Evolutionary conservation across 2,888 invertebrate species (phyloP).

Genomic region (Micoletzkya japonica): DNA sequence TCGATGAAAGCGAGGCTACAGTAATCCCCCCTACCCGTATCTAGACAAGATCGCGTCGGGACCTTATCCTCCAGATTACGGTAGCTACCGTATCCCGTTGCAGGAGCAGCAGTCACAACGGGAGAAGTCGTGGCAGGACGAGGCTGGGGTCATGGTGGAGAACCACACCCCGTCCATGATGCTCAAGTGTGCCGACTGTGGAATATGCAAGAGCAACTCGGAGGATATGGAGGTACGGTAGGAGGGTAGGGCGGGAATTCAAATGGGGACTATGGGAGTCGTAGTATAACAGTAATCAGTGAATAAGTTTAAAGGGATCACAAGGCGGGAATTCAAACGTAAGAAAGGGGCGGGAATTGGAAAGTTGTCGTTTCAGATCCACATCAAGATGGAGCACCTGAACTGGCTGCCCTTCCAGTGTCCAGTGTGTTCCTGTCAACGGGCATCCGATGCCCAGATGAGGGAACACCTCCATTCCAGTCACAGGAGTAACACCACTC

Average conservation of each 20-base stretch:
- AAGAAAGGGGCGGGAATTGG: background rate
- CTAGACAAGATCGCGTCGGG: background rate
- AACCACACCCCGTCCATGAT: slow-evolving; percentile 48
- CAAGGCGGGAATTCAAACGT: background rate
- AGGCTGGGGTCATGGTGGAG: slow-evolving; percentile 25
- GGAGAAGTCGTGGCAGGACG: slow-evolving; percentile 25
- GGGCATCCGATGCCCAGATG: slow-evolving; percentile 62
- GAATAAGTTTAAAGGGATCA: background rate
- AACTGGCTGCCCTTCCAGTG: slow-evolving; percentile 63
- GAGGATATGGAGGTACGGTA: slow-evolving; percentile 57
- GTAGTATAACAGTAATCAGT: too few species aligned
- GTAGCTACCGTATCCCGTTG: too few species aligned
- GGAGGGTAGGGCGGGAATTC: background rate
- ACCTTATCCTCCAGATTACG: background rate
- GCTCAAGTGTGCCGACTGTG: slow-evolving; percentile 59
- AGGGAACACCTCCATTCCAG: slow-evolving; percentile 59
- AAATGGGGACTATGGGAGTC: too few species aligned
- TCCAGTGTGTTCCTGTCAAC: slow-evolving; percentile 50
- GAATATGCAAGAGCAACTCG: slow-evolving; percentile 48
- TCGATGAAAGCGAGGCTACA: background rate
- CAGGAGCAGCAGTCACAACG: slow-evolving; percentile 9
- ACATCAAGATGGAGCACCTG: slow-evolving; percentile 58
- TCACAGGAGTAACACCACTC: slow-evolving; percentile 55
- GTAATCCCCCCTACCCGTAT: background rate
- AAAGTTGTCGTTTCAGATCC: slow-evolving; percentile 41